A percentile compares a stretch with the other conserved stretches of the same genome.
Conservation (phyloP, 1,140 invertebrate species). For the Dysdera silvatica region DNA sequence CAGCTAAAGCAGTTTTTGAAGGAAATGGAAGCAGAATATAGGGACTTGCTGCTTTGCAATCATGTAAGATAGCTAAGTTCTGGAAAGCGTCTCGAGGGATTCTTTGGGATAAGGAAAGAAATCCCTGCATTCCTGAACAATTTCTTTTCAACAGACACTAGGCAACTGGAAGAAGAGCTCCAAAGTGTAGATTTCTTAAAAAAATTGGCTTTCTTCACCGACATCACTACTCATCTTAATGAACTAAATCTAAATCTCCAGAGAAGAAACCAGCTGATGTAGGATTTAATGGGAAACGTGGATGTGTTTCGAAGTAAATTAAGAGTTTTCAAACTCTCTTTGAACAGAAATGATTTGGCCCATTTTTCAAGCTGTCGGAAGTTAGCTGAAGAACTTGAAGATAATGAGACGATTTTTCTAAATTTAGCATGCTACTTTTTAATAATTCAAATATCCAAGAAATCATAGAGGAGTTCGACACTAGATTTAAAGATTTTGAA, state of each 20-base stretch:
- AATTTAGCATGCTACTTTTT: no score
- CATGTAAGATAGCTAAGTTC: constrained; percentile 15
- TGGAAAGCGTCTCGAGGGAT: constrained; percentile 12
- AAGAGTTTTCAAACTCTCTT: constrained; percentile 4
- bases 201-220: constrained; percentile 14
- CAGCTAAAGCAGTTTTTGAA: no score
- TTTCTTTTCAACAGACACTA: background rate
- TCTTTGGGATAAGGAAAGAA: constrained; percentile 22
- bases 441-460: no score
- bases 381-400: background rate
- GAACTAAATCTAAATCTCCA: constrained; percentile 8
- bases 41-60: constrained; percentile 8
- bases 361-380: background rate
- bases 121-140: constrained; percentile 1
- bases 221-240: constrained; percentile 5
- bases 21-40: constrained; percentile 19
- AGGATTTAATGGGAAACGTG: constrained; percentile 10
- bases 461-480: background rate
- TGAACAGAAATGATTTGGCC: background rate
- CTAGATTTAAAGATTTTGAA: background rate
- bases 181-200: constrained; percentile 9
- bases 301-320: constrained; percentile 19
- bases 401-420: background rate
- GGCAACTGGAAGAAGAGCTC: constrained; percentile 13
- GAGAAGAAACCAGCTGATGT: constrained; percentile 2